Evolutionary conservation across 2,888 invertebrate genomes (phyloP), one percentile per base, ranked within the genome.

Genomic region (Xylocampa areola): DNA sequence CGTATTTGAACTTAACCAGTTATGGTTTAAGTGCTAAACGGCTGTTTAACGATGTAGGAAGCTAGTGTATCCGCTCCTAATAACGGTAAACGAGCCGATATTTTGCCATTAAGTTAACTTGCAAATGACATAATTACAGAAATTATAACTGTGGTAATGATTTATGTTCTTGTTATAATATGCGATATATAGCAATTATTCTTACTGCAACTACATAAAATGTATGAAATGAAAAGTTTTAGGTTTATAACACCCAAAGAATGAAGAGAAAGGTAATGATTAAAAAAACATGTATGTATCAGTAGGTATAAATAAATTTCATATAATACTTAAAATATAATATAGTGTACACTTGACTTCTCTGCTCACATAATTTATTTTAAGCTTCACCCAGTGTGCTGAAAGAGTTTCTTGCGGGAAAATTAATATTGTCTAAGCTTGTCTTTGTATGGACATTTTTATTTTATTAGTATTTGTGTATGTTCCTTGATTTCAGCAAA

Each of bases 41-140:
- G 25, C 39, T 59, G 53, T 59, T 53, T 71, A 66, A 71, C 68
- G 50, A 65, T 39, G 23, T 44, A 59, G 67, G 68, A 60, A 67
- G 53, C 47, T 50, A 1, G n/a, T 14, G 37, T 65, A 65, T 66
- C 65, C 66, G 71, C 66, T 50, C 30, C 16, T 70, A 27, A 47
- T 65, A 66, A 70, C 58, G 19, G 70, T 55, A 70, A 45, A 64
- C 40, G 41, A 65, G 16, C 19, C 41, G 29, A 57, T 65, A 65
- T 50, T 49, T 37, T 49, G 41, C 57, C 33, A 68, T 45, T 23
- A 68, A 10, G 39, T 51, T 68, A 68, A 68, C 45, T 63, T 43
- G 69, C 33, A 47, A 64, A 69, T 69, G 25, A 68, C 32, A 68
- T 53, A 68, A 64, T 53, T 35, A 30, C 36, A 33, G 13, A 13